phyloP scores from a whole-genome alignment of 1,140 invertebrate genomes.

The Bathynomus jamesi region DNA sequence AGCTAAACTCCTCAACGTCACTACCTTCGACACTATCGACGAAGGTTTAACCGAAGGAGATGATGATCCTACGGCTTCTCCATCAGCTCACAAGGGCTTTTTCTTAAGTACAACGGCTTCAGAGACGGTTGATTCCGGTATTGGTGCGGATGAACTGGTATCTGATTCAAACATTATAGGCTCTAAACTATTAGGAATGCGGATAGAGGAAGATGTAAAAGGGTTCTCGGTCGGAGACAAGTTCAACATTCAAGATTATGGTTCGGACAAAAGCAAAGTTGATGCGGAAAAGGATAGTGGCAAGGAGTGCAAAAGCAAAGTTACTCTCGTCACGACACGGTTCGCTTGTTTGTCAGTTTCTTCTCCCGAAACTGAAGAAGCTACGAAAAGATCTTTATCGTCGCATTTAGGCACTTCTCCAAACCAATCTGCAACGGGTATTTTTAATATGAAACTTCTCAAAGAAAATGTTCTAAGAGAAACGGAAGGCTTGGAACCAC shows the following conservation, averaged over 20 bases:
- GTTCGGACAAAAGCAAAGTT: not conserved
- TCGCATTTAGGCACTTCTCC: too few species aligned
- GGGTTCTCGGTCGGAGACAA: not conserved
- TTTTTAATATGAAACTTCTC: slow-evolving; percentile 31
- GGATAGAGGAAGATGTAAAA: slow-evolving; percentile 24
- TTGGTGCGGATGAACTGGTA: slow-evolving; percentile 33
- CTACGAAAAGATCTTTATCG: not conserved
- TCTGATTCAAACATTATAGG: slow-evolving; percentile 28
- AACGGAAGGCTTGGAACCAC: slow-evolving; percentile 31
- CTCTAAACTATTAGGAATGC: slow-evolving; percentile 26
- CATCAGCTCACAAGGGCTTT: not conserved
- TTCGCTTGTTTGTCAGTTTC: slow-evolving; percentile 33
- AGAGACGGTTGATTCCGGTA: slow-evolving; percentile 36
- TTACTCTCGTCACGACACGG: slow-evolving; percentile 35
- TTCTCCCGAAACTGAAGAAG: slow-evolving; percentile 26
- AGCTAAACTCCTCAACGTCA: slow-evolving; percentile 34
- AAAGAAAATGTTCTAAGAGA: slow-evolving; percentile 32
- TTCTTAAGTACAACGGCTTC: slow-evolving; percentile 30
- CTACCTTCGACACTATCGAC: slow-evolving; percentile 36
- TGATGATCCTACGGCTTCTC: slow-evolving; percentile 20
- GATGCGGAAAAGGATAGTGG: not conserved
- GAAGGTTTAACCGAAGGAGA: slow-evolving; percentile 18
- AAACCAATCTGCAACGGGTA: not conserved
- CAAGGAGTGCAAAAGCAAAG: slow-evolving; percentile 4
- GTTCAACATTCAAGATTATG: not conserved